Base-by-base conservation (phyloP, 2,113 vertebrate genomes). In the Dendropsophus ebraccatus region DNA sequence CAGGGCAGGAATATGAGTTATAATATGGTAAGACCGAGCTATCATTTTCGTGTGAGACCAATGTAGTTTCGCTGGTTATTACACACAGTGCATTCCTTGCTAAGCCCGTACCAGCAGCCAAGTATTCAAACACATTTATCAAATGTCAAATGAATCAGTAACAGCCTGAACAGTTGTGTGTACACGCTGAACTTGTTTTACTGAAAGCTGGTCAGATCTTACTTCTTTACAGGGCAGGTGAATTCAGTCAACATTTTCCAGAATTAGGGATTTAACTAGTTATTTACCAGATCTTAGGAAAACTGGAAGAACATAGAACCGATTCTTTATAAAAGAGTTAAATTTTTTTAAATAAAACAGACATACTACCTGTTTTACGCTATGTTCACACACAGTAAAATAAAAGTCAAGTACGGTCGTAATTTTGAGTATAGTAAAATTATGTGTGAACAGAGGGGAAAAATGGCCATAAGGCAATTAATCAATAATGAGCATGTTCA, bases 81-180 rank as follows among this genome's bases (percentile, higher is more conserved):
- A 77, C 25, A 11, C 72, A 72, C 65, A 58, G 77, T 81, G 49
- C 65, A 86, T 80, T 87, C 67, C 49, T 73, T 19, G 37, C 50
- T 74, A 74, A 87, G 67, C 85, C 56, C 54, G 28, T 25, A 74
- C 77, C 35, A 73, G 49, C 78, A 87, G 69, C 69, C 60, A 79
- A 87, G 85, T 74, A 74, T 74, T 81, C 67, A 86, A 86, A 86
- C 65, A 86, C 77, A 81, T 86, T 86, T 81, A 86, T 81, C 85
- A 87, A 73, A 74, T 87, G 77, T 80, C 84, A 86, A 56, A 73
- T 87, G 69, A 87, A 87, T 87, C 67, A 81, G 78, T 87, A 86
- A 73, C 84, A 73, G 78, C 67, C 37, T 19, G 41, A 80, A 52
- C 54, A 60, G 77, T 78, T 74, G 52, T 74, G 67, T 81, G 50